These are phyloP conservation scores for Didymodactylos carnosus DNA, from an alignment of 2,888 invertebrate genomes.

Conservation along the genomic window DNA sequence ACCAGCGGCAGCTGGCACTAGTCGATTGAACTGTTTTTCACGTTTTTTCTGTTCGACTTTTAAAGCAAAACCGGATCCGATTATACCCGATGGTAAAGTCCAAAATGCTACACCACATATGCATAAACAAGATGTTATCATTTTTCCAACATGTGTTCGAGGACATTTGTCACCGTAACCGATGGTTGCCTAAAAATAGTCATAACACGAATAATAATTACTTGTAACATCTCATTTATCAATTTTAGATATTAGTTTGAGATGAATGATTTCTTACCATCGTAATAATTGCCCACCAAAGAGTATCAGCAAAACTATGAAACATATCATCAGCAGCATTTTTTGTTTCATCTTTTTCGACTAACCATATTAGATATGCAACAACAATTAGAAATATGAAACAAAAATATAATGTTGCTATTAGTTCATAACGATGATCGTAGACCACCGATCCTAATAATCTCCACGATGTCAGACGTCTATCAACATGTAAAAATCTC, in stretches of 20 bases:
- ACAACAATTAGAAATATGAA: constrained; percentile 12
- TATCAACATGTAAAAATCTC: constrained; percentile 13
- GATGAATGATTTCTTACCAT: constrained; percentile 13
- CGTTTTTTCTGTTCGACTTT: constrained; percentile 11
- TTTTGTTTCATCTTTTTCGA: constrained; percentile 3
- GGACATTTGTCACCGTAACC: constrained; percentile 6
- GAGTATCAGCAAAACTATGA: constrained; percentile 13
- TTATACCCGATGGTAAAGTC: constrained; percentile 14
- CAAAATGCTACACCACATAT: constrained; percentile 14
- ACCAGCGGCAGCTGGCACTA: constrained; percentile 11
- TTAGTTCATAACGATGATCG: constrained; percentile 10
- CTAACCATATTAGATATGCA: constrained; percentile 6
- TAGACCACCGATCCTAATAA: constrained; percentile 8
- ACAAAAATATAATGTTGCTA: constrained; percentile 8
- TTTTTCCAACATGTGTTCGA: constrained; percentile 11
- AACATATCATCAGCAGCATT: constrained; percentile 2
- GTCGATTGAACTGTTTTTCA: constrained; percentile 10
- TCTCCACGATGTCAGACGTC: constrained; percentile 9
- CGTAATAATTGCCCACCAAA: constrained; percentile 14
- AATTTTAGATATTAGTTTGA: not conserved
- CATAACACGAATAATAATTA: not conserved
- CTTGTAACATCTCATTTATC: not conserved
- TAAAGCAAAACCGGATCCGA: constrained; percentile 14
- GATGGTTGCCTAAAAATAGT: not conserved
- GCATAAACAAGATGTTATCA: constrained; percentile 7